These are phyloP conservation scores for Phyllostomus hastatus DNA, from an alignment of 2,113 vertebrate species.

Conservation along the genomic window DNA sequence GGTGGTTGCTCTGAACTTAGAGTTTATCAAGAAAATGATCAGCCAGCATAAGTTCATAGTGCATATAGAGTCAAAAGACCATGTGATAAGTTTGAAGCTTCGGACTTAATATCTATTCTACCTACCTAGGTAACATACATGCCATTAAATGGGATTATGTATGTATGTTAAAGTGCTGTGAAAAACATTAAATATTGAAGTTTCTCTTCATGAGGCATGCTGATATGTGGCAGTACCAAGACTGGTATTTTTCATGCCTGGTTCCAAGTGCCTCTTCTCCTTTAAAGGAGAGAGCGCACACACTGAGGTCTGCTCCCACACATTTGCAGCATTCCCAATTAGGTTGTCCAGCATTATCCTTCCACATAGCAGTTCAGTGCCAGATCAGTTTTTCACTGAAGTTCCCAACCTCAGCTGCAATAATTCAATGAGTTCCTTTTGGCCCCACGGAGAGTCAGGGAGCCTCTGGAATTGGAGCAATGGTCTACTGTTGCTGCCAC, in stretches of 20 bases:
- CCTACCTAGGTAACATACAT: not conserved
- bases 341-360: not conserved
- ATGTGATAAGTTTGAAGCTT: not conserved
- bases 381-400: not conserved
- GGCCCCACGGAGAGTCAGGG: not conserved
- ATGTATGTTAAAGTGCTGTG: not conserved
- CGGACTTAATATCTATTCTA: not conserved
- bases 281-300: not conserved
- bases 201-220: not conserved
- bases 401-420: not conserved
- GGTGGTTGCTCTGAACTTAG: not conserved
- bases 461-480: not conserved
- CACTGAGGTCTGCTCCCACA: not conserved
- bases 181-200: not conserved
- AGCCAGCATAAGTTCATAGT: not conserved
- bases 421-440: not conserved
- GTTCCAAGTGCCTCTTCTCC: not conserved
- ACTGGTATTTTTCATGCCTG: not conserved
- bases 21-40: not conserved
- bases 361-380: not conserved
- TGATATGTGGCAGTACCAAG: not conserved
- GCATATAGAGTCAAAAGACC: not conserved
- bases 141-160: not conserved
- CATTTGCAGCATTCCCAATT: not conserved
- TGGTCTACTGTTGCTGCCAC: accelerated